Evolutionary conservation across 37 sponge, comb jelly and placozoan genomes (phyloP).

Genomic region (Cliona cf. orientalis): DNA sequence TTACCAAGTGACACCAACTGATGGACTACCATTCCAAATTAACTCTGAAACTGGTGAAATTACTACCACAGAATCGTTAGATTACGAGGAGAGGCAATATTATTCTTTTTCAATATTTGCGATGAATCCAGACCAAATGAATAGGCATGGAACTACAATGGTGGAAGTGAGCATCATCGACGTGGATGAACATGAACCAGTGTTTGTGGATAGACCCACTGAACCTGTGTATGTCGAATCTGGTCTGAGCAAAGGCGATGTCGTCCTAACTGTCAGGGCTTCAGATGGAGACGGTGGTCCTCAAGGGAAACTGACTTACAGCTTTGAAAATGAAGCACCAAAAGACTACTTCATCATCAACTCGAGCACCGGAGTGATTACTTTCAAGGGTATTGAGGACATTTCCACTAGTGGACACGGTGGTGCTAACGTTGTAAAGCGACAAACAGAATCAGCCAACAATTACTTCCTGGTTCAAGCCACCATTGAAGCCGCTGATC

Average conservation of each 20-base stretch:
- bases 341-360: constrained; percentile 2
- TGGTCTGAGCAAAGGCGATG: background rate
- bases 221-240: background rate
- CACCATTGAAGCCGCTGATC: constrained; percentile 6
- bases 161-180: constrained; percentile 29
- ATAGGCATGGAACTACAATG: background rate
- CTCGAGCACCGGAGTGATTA: constrained; percentile 33
- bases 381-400: background rate
- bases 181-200: constrained; percentile 54
- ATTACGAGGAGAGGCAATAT: constrained; percentile 2
- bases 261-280: constrained; percentile 28
- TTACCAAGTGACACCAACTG: constrained; percentile 14
- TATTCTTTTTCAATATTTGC: constrained; percentile 41
- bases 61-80: background rate
- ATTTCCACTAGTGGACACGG: background rate
- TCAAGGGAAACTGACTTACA: constrained; percentile 30
- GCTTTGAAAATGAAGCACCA: constrained; percentile 12
- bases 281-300: constrained; percentile 45
- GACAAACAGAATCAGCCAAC: constrained; percentile 4
- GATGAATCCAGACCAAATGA: constrained; percentile 11
- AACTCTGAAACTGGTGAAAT: constrained; percentile 25
- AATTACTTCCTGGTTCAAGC: constrained; percentile 2
- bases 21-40: constrained; percentile 31
- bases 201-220: background rate
- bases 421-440: background rate